phyloP scores from a whole-genome alignment of 2,113 vertebrate species.

The Platichthys stellatus region DNA sequence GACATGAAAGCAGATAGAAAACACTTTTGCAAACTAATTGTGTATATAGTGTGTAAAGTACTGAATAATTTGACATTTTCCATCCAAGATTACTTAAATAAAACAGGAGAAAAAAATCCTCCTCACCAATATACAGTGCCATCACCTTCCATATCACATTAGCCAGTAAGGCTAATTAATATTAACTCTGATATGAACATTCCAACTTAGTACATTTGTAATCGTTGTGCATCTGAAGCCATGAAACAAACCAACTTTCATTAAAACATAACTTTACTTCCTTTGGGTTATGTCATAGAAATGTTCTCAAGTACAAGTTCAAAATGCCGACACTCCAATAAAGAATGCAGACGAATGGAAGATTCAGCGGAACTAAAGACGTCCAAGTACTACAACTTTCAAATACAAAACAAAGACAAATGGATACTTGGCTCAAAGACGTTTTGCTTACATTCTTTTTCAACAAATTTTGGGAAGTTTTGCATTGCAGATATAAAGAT shows the following conservation, averaged over 20 bases:
- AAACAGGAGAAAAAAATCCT: too few species aligned
- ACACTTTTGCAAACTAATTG: too few species aligned
- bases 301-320: slow-evolving; percentile 26
- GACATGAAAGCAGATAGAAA: too few species aligned
- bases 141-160: too few species aligned
- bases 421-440: slow-evolving; percentile 31
- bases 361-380: slow-evolving; percentile 1
- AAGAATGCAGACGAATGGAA: slow-evolving; percentile 7
- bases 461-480: slow-evolving; percentile 30
- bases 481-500: slow-evolving; percentile 5
- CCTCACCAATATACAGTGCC: too few species aligned
- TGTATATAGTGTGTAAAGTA: too few species aligned
- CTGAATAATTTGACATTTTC: too few species aligned
- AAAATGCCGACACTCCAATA: slow-evolving; percentile 1
- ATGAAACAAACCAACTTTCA: slow-evolving; percentile 27
- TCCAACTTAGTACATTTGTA: too few species aligned
- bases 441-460: slow-evolving; percentile 32
- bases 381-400: slow-evolving; percentile 13
- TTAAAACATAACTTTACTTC: slow-evolving; percentile 42
- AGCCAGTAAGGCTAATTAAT: too few species aligned
- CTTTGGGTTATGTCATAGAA: slow-evolving; percentile 39
- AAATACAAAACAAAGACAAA: slow-evolving; percentile 39
- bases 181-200: neutral
- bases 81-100: too few species aligned
- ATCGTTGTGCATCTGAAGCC: neutral